Conservation (phyloP, 2,888 invertebrate genomes). For the Meloe dianella region DNA sequence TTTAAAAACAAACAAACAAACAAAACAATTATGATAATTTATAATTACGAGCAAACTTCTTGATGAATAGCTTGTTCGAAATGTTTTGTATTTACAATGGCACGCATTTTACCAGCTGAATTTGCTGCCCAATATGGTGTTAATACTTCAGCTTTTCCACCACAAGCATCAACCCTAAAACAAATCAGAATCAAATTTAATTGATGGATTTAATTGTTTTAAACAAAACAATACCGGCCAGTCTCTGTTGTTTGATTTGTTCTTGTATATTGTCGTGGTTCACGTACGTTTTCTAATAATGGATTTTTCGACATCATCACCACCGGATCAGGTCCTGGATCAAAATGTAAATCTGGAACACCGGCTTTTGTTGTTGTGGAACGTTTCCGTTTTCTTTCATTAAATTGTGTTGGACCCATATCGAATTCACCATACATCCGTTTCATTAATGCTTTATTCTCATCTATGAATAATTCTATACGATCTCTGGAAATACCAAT, state of each 20-base stretch:
- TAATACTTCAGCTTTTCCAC: constrained; percentile 89
- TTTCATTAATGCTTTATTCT: constrained; percentile 91
- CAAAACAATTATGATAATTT: constrained; percentile 17
- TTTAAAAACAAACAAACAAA: neutral
- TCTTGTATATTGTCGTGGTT: constrained; percentile 63
- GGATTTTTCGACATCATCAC: constrained; percentile 26
- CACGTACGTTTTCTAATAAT: constrained; percentile 55
- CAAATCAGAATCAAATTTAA: constrained; percentile 24
- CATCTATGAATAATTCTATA: constrained; percentile 91
- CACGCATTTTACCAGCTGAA: constrained; percentile 88
- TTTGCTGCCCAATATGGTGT: constrained; percentile 95
- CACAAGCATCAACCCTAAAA: constrained; percentile 82
- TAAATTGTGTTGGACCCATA: constrained; percentile 59
- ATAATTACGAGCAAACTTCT: constrained; percentile 88
- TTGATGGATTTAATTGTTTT: too few species aligned
- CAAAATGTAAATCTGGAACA: constrained; percentile 66
- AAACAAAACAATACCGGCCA: too few species aligned
- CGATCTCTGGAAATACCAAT: constrained; percentile 71
- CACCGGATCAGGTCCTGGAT: constrained; percentile 59
- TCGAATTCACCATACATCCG: constrained; percentile 93
- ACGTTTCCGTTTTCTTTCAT: constrained; percentile 43
- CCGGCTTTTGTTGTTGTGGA: constrained; percentile 57
- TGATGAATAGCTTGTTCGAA: constrained; percentile 95
- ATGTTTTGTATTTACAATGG: constrained; percentile 92
- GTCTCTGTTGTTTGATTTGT: constrained; percentile 63